Base-by-base conservation (phyloP, 2,113 vertebrate genomes). In the Xiphophorus maculatus region DNA sequence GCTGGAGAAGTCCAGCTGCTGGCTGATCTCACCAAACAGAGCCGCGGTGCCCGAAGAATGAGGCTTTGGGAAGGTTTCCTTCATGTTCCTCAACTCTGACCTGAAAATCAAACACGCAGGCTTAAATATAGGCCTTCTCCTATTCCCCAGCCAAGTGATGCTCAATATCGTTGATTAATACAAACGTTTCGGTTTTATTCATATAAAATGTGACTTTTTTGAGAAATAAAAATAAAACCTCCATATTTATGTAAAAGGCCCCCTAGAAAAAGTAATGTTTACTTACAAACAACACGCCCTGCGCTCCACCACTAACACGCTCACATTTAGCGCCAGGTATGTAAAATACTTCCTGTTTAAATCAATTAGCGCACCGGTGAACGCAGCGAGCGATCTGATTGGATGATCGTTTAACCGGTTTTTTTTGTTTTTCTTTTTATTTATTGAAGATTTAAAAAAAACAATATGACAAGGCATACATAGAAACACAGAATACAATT, bases 1-100 rank as follows among this genome's bases (percentile, higher is more conserved):
- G 37, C 88, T 95, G 17, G 95, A 95, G 73, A 98, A 96, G 79
- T 95, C 93, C 74, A 97, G 85, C 73, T 81, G 90, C 93, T 96
- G 95, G 80, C 88, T 84, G 5, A 93, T 85, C 1, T 92, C 92
- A 0, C 92, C 83, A 54, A 84, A 89, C 60, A 87, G 27, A 5
- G n/a, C 72, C 1, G 86, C 90, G 93, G 94, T 94, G 73, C 48
- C 81, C 71, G 27, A 35, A 61, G 33, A 73, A 80, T 83, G 70
- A 42, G 27, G 33, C 69, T 0, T 29, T 29, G 25, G 63, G 69
- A 60, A 1, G 37, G 15, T 32, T 69, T 66, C 13, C 48, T 80
- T 75, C 35, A 66, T 65, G 51, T 60, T 58, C 5, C 4, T 15
- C 17, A 37, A 37, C 35, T 37, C 35, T 37, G 35, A 37, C 35